phyloP scores from a whole-genome alignment of 2,888 invertebrate species.

The Drosophila peninsularis region DNA sequence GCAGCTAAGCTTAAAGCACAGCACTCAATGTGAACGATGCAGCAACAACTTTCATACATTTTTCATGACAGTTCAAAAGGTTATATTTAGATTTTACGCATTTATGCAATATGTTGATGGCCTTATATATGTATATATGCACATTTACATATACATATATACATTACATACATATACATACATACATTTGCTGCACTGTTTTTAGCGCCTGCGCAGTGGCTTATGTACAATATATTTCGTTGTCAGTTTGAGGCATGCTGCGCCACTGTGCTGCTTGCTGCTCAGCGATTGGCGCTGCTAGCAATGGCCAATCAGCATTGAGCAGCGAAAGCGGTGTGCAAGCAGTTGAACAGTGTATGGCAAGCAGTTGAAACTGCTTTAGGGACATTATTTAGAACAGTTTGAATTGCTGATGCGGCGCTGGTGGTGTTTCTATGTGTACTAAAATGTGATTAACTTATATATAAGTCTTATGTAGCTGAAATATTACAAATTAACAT shows the following conservation, averaged over 20 bases:
- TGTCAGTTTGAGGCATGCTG: background rate
- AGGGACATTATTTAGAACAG: background rate
- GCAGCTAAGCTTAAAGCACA: conserved; percentile 23
- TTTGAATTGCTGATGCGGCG: background rate
- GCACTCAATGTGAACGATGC: conserved; percentile 22
- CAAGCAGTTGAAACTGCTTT: conserved; percentile 28
- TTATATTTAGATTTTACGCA: conserved; percentile 15
- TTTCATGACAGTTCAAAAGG: conserved; percentile 19
- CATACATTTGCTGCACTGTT: background rate
- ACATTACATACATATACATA: background rate
- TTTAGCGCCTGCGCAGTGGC: conserved; percentile 35
- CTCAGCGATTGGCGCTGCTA: conserved; percentile 17
- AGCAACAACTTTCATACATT: conserved; percentile 35
- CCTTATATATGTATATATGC: background rate
- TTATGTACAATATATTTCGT: conserved; percentile 11
- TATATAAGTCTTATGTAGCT: no score
- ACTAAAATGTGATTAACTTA: no score
- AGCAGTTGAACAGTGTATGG: conserved; percentile 14
- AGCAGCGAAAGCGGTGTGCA: conserved; percentile 36
- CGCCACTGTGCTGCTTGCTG: conserved; percentile 35
- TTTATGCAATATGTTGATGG: conserved; percentile 18
- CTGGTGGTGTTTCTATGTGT: no score
- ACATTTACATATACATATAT: background rate
- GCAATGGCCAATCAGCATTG: conserved; percentile 33
- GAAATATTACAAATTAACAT: no score